Percentiles rank a stretch among this genome's conserved stretches.
These are phyloP conservation scores for Nilaparvata lugens DNA, from an alignment of 1,140 invertebrate genomes.

Conservation along the genomic window DNA sequence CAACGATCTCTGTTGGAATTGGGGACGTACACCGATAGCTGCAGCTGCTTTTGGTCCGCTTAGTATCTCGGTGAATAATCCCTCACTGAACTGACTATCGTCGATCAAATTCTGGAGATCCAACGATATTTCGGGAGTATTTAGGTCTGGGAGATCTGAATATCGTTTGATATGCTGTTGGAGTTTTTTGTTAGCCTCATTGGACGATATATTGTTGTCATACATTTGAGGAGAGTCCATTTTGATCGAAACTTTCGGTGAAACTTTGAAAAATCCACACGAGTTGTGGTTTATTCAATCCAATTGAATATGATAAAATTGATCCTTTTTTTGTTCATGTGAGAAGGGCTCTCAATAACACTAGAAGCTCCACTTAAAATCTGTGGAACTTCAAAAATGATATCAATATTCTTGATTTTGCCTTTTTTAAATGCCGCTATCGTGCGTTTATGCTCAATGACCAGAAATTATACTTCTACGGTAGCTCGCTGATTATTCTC, in stretches of 20 bases:
- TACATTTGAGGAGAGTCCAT: slow-evolving; percentile 30
- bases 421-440: too few species aligned
- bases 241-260: background rate
- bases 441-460: too few species aligned
- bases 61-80: slow-evolving; percentile 69
- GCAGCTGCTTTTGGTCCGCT: slow-evolving; percentile 41
- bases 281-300: too few species aligned
- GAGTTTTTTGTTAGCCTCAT: slow-evolving; percentile 22
- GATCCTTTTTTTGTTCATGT: too few species aligned
- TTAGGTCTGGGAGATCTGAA: slow-evolving; percentile 69
- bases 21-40: slow-evolving; percentile 28
- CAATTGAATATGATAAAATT: too few species aligned
- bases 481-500: too few species aligned
- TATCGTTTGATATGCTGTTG: slow-evolving; percentile 26
- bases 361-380: too few species aligned
- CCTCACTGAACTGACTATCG: slow-evolving; percentile 72
- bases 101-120: slow-evolving; percentile 83
- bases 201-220: slow-evolving; percentile 20
- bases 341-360: too few species aligned
- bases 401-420: too few species aligned
- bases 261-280: too few species aligned
- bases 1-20: slow-evolving; percentile 49
- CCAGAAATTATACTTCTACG: too few species aligned
- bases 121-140: slow-evolving; percentile 78
- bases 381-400: too few species aligned